phyloP scores from a whole-genome alignment of 2,113 vertebrate species.

The Labeo catla region DNA sequence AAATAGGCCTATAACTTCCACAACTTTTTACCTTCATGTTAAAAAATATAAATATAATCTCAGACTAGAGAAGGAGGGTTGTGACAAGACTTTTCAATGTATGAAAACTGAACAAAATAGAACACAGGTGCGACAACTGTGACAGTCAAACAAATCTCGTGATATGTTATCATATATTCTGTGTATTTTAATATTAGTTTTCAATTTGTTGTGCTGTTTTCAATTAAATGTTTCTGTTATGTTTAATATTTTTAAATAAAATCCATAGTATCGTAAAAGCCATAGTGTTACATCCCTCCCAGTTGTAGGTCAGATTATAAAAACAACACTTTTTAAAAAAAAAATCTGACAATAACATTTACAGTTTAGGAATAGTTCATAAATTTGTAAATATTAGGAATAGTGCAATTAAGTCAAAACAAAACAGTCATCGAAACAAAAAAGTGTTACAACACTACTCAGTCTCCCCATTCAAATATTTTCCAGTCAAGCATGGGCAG shows the following conservation, averaged over 20 bases:
- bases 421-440: not conserved
- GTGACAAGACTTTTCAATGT: not conserved
- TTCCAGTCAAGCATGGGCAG: not conserved
- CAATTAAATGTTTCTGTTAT: not conserved
- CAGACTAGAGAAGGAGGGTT: not conserved
- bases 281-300: not conserved
- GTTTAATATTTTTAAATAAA: not conserved
- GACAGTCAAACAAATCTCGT: not conserved
- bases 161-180: not conserved
- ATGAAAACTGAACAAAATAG: not conserved
- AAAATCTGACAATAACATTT: not conserved
- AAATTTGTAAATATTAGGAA: not conserved
- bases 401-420: not conserved
- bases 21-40: not conserved
- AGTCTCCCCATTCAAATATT: slow-evolving; percentile 21
- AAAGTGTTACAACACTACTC: slow-evolving; percentile 31
- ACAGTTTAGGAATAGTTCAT: not conserved
- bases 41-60: not conserved
- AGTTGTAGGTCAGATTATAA: not conserved
- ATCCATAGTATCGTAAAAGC: not conserved
- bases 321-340: not conserved
- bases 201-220: not conserved
- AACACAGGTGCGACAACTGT: not conserved
- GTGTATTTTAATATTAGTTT: not conserved
- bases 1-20: not conserved